Evolutionary conservation across 2,888 invertebrate species (phyloP).

Genomic region (Calliopum simillimum): DNA sequence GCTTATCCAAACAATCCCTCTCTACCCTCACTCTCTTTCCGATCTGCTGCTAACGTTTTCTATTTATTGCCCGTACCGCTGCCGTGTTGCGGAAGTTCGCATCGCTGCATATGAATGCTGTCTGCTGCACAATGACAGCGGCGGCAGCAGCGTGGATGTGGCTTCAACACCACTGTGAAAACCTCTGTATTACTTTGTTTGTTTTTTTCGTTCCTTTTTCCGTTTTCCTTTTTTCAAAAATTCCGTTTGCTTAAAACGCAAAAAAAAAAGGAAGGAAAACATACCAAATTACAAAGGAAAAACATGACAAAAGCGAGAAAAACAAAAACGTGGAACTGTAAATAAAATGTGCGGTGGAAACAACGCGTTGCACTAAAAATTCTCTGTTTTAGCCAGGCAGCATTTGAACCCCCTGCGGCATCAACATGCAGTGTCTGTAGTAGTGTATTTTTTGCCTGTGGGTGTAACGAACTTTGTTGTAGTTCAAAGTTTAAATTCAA

Average conservation of each 20-base stretch:
- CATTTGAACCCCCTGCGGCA: too few species aligned
- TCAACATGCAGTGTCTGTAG: too few species aligned
- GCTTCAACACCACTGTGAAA: background rate
- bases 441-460: too few species aligned
- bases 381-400: background rate
- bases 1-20: background rate
- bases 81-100: constrained; percentile 1
- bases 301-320: background rate
- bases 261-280: background rate
- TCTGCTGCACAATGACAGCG: constrained; percentile 3
- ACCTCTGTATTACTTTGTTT: background rate
- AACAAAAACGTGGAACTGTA: background rate
- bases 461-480: too few species aligned
- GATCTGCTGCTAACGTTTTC: too few species aligned
- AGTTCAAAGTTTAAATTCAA: too few species aligned
- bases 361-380: background rate
- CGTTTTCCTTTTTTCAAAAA: background rate
- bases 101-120: constrained; percentile 21
- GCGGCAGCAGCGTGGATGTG: too few species aligned
- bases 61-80: too few species aligned
- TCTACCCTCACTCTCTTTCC: too few species aligned
- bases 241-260: background rate
- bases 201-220: background rate
- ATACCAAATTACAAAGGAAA: too few species aligned
- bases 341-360: background rate